Conservation (phyloP, 2,797 vertebrate species). For the Silurus lanzhouensis region DNA sequence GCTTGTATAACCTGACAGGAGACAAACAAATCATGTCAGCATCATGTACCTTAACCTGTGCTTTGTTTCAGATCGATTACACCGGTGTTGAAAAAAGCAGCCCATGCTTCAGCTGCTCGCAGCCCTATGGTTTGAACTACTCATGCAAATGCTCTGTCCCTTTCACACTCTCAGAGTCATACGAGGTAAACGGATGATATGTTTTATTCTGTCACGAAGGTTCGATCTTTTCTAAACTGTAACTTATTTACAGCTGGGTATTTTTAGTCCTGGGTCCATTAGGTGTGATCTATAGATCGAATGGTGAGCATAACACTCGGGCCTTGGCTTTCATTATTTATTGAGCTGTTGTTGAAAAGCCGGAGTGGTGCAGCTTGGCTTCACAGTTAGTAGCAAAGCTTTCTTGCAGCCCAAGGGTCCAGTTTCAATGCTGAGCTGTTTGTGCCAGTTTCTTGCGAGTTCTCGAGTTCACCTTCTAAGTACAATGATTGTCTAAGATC, state of each 20-base stretch:
- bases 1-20: background rate
- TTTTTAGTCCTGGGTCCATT: conserved; percentile 31
- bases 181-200: conserved; percentile 79
- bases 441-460: background rate
- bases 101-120: conserved; percentile 86
- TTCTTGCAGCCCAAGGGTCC: background rate
- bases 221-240: background rate
- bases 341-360: conserved; percentile 41
- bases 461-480: background rate
- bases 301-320: background rate
- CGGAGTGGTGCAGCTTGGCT: background rate
- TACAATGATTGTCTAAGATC: background rate
- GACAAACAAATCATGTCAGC: conserved; percentile 14
- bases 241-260: conserved; percentile 29
- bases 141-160: conserved; percentile 80
- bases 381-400: background rate
- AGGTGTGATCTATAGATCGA: background rate
- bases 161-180: conserved; percentile 85
- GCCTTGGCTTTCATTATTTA: conserved; percentile 41
- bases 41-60: background rate
- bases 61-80: conserved; percentile 87
- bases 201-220: background rate
- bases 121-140: conserved; percentile 78
- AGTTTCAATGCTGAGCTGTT: background rate
- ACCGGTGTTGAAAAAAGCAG: conserved; percentile 81